These are phyloP conservation scores for Scaptodrosophila latifasciaeformis DNA, from an alignment of 2,888 invertebrate genomes.

Conservation along the genomic window DNA sequence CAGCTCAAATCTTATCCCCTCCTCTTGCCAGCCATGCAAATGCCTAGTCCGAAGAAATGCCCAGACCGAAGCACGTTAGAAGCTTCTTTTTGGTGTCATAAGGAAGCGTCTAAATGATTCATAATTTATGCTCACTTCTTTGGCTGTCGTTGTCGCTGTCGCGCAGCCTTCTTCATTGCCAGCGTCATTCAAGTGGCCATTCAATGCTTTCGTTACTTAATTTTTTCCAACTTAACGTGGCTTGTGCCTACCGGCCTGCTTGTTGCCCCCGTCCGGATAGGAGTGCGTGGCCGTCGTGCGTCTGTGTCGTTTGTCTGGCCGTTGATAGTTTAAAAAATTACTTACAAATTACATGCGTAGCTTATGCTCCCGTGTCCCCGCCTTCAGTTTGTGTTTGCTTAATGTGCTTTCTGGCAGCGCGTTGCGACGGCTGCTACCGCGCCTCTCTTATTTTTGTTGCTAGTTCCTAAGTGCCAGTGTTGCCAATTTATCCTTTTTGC, in stretches of 20 bases:
- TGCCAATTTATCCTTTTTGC: too few relatives aligned
- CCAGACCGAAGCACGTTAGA: slow-evolving; percentile 16
- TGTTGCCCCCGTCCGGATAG: background rate
- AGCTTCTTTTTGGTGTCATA: slow-evolving; percentile 63
- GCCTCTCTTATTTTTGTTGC: too few relatives aligned
- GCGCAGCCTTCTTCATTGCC: slow-evolving; percentile 24
- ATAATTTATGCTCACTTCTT: slow-evolving; percentile 64
- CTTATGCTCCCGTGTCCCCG: slow-evolving; percentile 51
- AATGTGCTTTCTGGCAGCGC: slow-evolving; percentile 53
- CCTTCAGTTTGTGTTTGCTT: slow-evolving; percentile 56
- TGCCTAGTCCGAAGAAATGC: background rate
- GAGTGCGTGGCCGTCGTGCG: slow-evolving; percentile 46
- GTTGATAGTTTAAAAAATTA: slow-evolving; percentile 69
- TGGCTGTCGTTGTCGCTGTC: slow-evolving; percentile 22
- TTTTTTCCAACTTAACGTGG: slow-evolving; percentile 56
- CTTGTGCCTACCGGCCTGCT: slow-evolving; percentile 48
- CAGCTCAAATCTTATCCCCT: too few relatives aligned
- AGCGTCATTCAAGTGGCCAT: slow-evolving; percentile 46
- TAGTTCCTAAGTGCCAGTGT: too few relatives aligned
- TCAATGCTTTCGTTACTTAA: slow-evolving; percentile 65
- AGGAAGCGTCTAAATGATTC: slow-evolving; percentile 71
- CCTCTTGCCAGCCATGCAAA: slow-evolving; percentile 27
- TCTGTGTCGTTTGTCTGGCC: slow-evolving; percentile 45
- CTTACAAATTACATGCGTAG: slow-evolving; percentile 69
- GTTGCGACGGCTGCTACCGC: slow-evolving; percentile 14